Base-by-base conservation (phyloP, 2,888 invertebrate genomes). In the Hanleya hanleyi region DNA sequence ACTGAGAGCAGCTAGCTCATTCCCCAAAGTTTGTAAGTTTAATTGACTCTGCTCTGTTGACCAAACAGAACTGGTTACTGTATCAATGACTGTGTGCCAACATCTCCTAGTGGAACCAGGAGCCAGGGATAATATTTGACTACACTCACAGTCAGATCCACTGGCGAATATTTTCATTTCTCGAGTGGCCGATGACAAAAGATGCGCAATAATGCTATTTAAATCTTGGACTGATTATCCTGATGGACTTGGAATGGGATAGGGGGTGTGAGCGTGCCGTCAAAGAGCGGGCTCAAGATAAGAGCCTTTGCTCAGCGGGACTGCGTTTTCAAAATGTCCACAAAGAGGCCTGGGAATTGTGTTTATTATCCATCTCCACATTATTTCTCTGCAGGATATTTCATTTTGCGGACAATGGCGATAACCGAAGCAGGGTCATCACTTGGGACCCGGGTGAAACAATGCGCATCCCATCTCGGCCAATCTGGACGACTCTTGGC, bases 321-420 rank as follows among this genome's bases (percentile, higher is more conserved):
- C 57, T 57, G 29, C 29, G 22, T 57, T 57, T 57, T 57, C 29
- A 15, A 26, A 26, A 32, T 29, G 22, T 4, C 29, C 57, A 57
- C 32, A 47, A 47, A 29, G 57, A 29, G 57, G 32, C 57, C 9
- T 57, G 57, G 57, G 57, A 57, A 26, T 57, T 57, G 57, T 57
- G 57, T 57, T 57, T 57, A 57, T 57, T 57, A 57, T 57, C 57
- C 57, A 57, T 57, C 57, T 57, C 32, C 29, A 29, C 57, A 47
- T 47, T 47, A 47, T 47, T 47, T 47, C 47, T 4, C 7, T 18
- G 18, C 47, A 47, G 22, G 57, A 57, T 57, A 57, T 57, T 57
- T 57, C 57, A 57, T 57, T 57, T 57, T 57, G 22, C 29, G 26
- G 57, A 57, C 57, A 57, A 57, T 57, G 57, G 32, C 26, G 32